Evolutionary conservation across 2,113 vertebrate genomes (phyloP).

Genomic region (Podarcis cretensis): DNA sequence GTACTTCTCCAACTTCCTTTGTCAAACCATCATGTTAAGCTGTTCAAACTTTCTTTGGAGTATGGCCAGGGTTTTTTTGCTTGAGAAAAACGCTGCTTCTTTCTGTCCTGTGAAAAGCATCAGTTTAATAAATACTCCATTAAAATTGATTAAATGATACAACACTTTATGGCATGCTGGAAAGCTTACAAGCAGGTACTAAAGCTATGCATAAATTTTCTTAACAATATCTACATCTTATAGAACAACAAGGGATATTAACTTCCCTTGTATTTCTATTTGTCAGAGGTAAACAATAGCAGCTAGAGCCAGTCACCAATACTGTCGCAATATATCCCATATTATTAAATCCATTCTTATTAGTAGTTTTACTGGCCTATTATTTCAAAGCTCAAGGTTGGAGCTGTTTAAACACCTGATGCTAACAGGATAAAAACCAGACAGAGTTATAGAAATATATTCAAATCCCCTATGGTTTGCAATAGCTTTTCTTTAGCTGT

Average conservation of each 20-base stretch:
- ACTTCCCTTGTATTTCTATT: neutral
- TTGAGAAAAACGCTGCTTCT: neutral
- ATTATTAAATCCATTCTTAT: neutral
- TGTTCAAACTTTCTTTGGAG: neutral
- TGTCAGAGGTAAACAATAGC: slow-evolving; percentile 10
- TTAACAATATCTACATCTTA: neutral
- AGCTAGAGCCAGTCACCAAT: neutral
- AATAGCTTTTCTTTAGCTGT: neutral
- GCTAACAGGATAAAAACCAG: neutral
- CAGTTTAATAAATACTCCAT: slow-evolving; percentile 12
- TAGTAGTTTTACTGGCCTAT: neutral
- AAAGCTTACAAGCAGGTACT: neutral
- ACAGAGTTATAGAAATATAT: neutral
- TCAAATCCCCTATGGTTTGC: neutral
- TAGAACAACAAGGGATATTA: neutral
- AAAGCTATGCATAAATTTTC: slow-evolving; percentile 5
- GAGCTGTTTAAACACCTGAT: neutral
- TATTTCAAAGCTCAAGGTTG: neutral
- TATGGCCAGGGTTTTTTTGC: neutral
- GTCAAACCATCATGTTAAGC: neutral
- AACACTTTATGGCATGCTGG: neutral
- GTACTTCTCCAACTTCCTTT: neutral
- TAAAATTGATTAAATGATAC: neutral
- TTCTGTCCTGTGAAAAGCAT: neutral
- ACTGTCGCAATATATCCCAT: neutral